Evolutionary conservation across 2,888 invertebrate species (phyloP), one percentile per base, ranked within the genome.

Genomic region (Leptodirus hochenwartii): DNA sequence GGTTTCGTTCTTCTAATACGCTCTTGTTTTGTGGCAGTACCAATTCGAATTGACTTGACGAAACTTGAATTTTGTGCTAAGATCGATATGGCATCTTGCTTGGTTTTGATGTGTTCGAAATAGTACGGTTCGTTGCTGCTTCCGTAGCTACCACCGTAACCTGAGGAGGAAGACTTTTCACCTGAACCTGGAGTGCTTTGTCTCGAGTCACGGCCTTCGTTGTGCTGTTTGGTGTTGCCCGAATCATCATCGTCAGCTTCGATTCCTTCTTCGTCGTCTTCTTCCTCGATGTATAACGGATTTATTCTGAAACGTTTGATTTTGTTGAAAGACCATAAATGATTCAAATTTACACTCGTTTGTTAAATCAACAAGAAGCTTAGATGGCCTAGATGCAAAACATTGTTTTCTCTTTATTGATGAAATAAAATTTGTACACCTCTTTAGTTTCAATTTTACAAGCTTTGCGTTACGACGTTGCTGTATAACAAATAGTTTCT

Each of bases 221-320:
- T 24, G 16, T 25, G 27, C 17, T 31, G 22, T 4, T 11, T 23
- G 8, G n/a, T n/a, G n/a, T n/a, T n/a, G n/a, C n/a, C n/a, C n/a
- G n/a, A n/a, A n/a, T n/a, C n/a, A n/a, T n/a, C n/a, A n/a, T n/a
- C n/a, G n/a, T n/a, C n/a, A n/a, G n/a, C n/a, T n/a, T n/a, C n/a
- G n/a, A n/a, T n/a, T n/a, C n/a, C n/a, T n/a, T n/a, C n/a, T n/a
- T n/a, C n/a, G n/a, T n/a, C n/a, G n/a, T n/a, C n/a, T n/a, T n/a
- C n/a, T n/a, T n/a, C n/a, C 16, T 57, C 56, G 22, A 46, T 39
- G 41, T 50, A 58, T 13, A 57, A 36, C 1, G 56, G 58, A 38
- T 57, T 57, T 15, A 52, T 43, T 40, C 58, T 57, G 45, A 22
- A 48, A 44, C 34, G 35, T 22, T 34, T 31, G 10, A 17, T n/a